Evolutionary conservation across 2,888 invertebrate species (phyloP).

Genomic region (Dryocosmus kuriphilus): DNA sequence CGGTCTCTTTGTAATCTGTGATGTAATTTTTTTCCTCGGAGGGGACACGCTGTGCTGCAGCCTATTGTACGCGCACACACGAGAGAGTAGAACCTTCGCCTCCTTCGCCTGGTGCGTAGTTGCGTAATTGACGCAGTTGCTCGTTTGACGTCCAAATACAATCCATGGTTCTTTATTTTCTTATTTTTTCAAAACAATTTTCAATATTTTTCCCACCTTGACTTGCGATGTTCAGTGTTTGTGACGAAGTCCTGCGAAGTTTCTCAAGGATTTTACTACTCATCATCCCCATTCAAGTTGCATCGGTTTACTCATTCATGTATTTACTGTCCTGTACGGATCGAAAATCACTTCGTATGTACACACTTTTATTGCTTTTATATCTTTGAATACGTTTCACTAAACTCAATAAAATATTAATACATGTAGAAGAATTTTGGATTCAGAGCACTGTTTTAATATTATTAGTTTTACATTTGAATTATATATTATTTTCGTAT

Average conservation of each 20-base stretch:
- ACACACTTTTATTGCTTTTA: neutral
- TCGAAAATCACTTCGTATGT: constrained; percentile 17
- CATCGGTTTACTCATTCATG: constrained; percentile 21
- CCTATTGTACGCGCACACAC: constrained; percentile 38
- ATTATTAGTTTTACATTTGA: too few species aligned
- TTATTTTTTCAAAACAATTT: too few species aligned
- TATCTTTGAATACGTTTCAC: too few species aligned
- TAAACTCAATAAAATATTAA: too few species aligned
- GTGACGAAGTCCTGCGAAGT: constrained; percentile 13
- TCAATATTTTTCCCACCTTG: neutral
- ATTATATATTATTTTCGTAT: too few species aligned
- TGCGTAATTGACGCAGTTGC: constrained; percentile 31
- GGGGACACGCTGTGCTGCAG: constrained; percentile 14
- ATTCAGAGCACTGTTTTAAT: too few species aligned
- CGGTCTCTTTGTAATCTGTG: constrained; percentile 18
- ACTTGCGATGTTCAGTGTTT: constrained; percentile 22
- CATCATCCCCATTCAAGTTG: constrained; percentile 15
- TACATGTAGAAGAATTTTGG: too few species aligned
- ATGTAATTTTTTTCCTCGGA: constrained; percentile 27
- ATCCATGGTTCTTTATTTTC: neutral
- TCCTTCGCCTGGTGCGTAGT: too few species aligned
- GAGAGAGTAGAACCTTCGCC: constrained; percentile 13
- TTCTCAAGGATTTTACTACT: constrained; percentile 30
- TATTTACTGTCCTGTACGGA: constrained; percentile 3
- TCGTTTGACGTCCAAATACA: neutral